Evolutionary conservation across 1,140 invertebrate species (phyloP).

Genomic region (Solenopsis fugax): DNA sequence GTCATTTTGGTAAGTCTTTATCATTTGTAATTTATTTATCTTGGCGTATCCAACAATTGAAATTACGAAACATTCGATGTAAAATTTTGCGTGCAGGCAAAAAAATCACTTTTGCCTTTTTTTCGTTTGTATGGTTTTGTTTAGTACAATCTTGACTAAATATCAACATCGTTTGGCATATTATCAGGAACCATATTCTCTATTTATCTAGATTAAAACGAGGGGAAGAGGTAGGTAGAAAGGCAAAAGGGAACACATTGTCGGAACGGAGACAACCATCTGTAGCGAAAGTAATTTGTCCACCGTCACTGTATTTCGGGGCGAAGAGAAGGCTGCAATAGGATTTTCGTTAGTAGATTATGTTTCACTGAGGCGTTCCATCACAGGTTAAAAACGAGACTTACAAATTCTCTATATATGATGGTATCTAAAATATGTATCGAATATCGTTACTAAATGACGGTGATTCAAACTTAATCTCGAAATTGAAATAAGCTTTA

Average conservation of each 20-base stretch:
- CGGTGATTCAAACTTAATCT: not conserved
- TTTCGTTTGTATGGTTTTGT: not conserved
- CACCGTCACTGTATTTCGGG: constrained; percentile 36
- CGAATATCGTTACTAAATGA: not conserved
- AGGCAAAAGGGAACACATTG: not conserved
- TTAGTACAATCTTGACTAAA: not conserved
- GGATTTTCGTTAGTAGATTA: not conserved
- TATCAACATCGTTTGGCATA: not conserved
- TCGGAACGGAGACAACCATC: not conserved
- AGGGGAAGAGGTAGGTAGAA: not conserved
- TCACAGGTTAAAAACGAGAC: not conserved
- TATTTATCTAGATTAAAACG: not conserved
- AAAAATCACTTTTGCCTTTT: too few species aligned
- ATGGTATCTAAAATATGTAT: not conserved
- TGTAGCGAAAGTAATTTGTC: constrained; percentile 13
- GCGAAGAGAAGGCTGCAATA: not conserved
- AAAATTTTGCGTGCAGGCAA: not conserved
- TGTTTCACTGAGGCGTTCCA: not conserved
- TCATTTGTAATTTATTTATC: not conserved
- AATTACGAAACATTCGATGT: not conserved
- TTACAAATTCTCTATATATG: not conserved
- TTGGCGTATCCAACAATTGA: not conserved
- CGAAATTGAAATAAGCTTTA: not conserved
- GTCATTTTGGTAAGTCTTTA: constrained; percentile 12
- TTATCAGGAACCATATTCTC: not conserved